A percentile compares a stretch with the other conserved stretches of the same genome.
Conservation (phyloP, 2,113 vertebrate species). For the Carassius auratus region DNA sequence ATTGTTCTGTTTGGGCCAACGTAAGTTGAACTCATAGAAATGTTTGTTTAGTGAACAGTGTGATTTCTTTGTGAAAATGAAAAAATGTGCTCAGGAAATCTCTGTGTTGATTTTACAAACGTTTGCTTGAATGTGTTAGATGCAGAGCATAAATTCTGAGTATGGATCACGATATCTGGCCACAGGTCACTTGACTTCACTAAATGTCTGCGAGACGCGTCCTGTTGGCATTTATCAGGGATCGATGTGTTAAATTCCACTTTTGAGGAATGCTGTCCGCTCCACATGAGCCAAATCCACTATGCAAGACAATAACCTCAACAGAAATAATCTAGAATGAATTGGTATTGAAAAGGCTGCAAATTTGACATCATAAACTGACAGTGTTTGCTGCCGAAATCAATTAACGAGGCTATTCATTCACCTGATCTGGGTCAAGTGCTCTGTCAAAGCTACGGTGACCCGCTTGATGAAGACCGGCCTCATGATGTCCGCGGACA, state of each 20-base stretch:
- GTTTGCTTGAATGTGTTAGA: not conserved
- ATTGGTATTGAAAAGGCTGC: conserved; percentile 14
- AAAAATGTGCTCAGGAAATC: too few species aligned
- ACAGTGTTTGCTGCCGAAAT: conserved; percentile 49
- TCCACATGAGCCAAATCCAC: not conserved
- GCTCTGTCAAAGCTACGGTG: conserved; percentile 43
- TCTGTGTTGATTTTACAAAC: too few species aligned
- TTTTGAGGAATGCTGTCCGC: not conserved
- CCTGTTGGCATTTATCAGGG: not conserved
- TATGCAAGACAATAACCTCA: not conserved
- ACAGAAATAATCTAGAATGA: not conserved
- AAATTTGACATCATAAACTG: conserved; percentile 15
- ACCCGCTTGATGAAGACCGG: conserved; percentile 16
- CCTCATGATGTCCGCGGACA: conserved; percentile 57
- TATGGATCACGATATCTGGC: too few species aligned
- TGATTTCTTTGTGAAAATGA: too few species aligned
- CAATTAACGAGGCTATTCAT: conserved; percentile 48
- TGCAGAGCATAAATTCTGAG: too few species aligned
- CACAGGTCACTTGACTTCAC: too few species aligned
- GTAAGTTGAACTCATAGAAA: too few species aligned
- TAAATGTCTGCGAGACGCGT: too few species aligned
- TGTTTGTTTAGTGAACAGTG: too few species aligned
- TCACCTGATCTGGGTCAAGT: conserved; percentile 48
- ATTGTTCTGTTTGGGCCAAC: too few species aligned
- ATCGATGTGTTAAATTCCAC: not conserved